phyloP scores from a whole-genome alignment of 2,113 vertebrate species.

The Cololabis saira region DNA sequence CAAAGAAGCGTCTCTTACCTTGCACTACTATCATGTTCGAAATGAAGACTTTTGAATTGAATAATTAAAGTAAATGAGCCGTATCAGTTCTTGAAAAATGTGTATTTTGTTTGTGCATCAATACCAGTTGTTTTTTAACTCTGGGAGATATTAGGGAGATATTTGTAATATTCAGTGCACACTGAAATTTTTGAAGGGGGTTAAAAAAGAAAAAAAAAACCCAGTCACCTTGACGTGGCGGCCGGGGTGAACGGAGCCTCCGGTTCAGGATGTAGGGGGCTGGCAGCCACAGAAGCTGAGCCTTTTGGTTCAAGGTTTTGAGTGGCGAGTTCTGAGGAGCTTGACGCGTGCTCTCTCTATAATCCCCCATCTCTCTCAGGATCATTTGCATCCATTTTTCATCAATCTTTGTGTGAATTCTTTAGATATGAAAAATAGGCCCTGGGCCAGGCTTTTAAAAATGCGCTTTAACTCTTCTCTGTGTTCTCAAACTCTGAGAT shows the following conservation, averaged over 20 bases:
- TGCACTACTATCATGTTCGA: too few relatives aligned
- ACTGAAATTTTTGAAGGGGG: background rate
- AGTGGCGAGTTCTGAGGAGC: slow-evolving; percentile 70
- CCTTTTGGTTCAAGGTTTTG: slow-evolving; percentile 55
- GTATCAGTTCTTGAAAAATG: too few relatives aligned
- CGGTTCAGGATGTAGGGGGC: slow-evolving; percentile 24
- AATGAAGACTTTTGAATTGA: too few relatives aligned
- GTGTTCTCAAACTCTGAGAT: slow-evolving; percentile 49
- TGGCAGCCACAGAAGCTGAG: slow-evolving; percentile 49
- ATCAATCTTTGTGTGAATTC: slow-evolving; percentile 73
- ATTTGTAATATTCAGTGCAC: too few relatives aligned
- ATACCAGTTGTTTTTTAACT: too few relatives aligned
- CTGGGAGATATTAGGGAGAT: too few relatives aligned
- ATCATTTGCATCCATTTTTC: slow-evolving; percentile 78
- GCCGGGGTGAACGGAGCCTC: slow-evolving; percentile 46
- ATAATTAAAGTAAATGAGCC: too few relatives aligned
- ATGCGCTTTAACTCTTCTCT: slow-evolving; percentile 42
- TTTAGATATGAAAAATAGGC: slow-evolving; percentile 68
- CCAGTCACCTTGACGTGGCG: slow-evolving; percentile 68
- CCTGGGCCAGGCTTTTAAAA: slow-evolving; percentile 66
- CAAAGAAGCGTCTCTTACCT: too few relatives aligned
- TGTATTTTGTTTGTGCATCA: too few relatives aligned
- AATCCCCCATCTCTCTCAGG: slow-evolving; percentile 66
- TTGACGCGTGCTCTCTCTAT: slow-evolving; percentile 62
- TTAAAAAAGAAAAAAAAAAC: slow-evolving; percentile 41